These are phyloP conservation scores for Barbus barbus DNA, from an alignment of 2,113 vertebrate species.

Conservation along the genomic window DNA sequence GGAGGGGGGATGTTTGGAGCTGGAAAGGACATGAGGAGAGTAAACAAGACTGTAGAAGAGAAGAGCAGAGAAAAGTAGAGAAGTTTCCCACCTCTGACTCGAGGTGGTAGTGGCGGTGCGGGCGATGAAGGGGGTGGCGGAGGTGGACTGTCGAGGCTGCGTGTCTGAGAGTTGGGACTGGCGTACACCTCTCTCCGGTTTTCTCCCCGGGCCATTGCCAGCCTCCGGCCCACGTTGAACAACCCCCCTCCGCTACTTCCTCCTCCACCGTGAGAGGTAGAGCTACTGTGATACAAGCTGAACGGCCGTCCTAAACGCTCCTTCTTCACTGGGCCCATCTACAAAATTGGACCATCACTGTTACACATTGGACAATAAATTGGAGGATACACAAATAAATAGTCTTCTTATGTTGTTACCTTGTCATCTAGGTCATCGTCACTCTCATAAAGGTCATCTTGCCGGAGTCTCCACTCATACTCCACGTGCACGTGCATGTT, in stretches of 20 bases:
- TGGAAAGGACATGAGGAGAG: conserved; percentile 50
- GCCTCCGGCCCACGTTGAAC: conserved; percentile 55
- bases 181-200: conserved; percentile 40
- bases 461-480: conserved; percentile 70
- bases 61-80: not conserved
- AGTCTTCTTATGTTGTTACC: conserved; percentile 53
- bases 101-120: conserved; percentile 63
- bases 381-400: not conserved
- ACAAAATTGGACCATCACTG: conserved; percentile 18
- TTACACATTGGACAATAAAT: not conserved
- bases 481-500: conserved; percentile 73
- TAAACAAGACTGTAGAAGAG: not conserved
- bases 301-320: conserved; percentile 59
- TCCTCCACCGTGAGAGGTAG: conserved; percentile 33
- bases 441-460: conserved; percentile 75
- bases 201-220: conserved; percentile 47
- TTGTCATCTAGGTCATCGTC: conserved; percentile 76
- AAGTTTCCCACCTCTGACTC: conserved; percentile 62
- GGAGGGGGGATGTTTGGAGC: conserved; percentile 62
- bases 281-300: conserved; percentile 62
- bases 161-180: conserved; percentile 29
- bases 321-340: conserved; percentile 67
- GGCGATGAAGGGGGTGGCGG: conserved; percentile 55
- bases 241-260: conserved; percentile 48
- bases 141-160: conserved; percentile 51